phyloP scores from a whole-genome alignment of 2,797 vertebrate genomes.

The Hoplostethus atlanticus region DNA sequence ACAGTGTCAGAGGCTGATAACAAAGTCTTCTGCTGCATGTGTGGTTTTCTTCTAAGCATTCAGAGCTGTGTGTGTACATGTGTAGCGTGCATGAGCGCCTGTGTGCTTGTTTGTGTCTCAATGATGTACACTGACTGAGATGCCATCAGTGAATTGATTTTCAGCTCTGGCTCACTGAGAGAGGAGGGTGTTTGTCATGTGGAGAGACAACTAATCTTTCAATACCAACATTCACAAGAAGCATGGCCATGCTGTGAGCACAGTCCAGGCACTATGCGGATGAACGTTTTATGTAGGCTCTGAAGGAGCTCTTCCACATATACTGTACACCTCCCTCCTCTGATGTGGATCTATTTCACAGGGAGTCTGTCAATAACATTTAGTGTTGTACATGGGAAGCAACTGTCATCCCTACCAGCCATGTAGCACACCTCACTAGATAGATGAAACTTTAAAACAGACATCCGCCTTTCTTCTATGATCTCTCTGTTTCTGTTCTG shows the following conservation, averaged over 20 bases:
- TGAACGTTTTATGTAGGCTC: constrained; percentile 36
- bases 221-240: constrained; percentile 82
- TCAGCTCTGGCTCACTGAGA: constrained; percentile 74
- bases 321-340: constrained; percentile 6
- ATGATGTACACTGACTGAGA: constrained; percentile 75
- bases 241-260: constrained; percentile 67
- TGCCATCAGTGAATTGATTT: constrained; percentile 86
- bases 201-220: constrained; percentile 85
- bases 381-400: constrained; percentile 32
- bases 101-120: constrained; percentile 72
- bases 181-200: constrained; percentile 83
- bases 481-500: constrained; percentile 33
- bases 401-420: constrained; percentile 38
- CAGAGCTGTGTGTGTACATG: constrained; percentile 30
- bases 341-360: constrained; percentile 44
- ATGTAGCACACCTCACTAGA: constrained; percentile 17
- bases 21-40: not conserved
- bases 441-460: constrained; percentile 34
- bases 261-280: constrained; percentile 57
- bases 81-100: constrained; percentile 37
- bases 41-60: constrained; percentile 52
- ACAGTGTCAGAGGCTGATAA: constrained; percentile 28
- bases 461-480: constrained; percentile 13
- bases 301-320: constrained; percentile 13
- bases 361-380: constrained; percentile 23